Evolutionary conservation across 2,797 vertebrate species (phyloP), one percentile per base, ranked within the genome.

Genomic region (Ceryle rudis): DNA sequence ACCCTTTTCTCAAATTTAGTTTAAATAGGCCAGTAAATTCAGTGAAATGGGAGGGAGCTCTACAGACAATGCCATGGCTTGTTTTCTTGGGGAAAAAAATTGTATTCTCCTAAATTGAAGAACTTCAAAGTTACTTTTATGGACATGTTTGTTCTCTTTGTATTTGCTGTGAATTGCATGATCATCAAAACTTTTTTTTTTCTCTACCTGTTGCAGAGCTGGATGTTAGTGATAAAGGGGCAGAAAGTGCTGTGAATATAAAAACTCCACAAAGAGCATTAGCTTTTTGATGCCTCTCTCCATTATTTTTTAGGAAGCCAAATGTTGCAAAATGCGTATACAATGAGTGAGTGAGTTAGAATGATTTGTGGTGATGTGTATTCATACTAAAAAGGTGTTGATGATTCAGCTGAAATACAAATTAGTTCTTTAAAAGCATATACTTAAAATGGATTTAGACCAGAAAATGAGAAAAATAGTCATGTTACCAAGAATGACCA

Each of bases 401-500:
- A 42, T 78, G 41, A 57, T 64, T 81, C 82, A 94, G 92, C 44
- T 74, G 31, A 90, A 75, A 42, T 75, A 84, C 1, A 0, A 89
- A 58, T 89, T 58, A 58, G 5, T 81, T 93, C 61, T 82, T 41
- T 94, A 91, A 39, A 96, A 70, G n/a, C 44, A 49, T 8, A 19
- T 41, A n/a, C 37, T 95, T 96, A 47, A 71, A 94, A 54, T 93
- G 79, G 31, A 49, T 81, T 91, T 93, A 60, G 39, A 75, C 19
- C 16, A 95, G 70, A 86, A 90, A 86, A 85, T 39, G 7, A 61
- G 14, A 21, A 60, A 64, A 91, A 33, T 17, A 77, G 62, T 89
- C 81, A 5, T 29, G 20, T 93, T 95, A 64, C 81, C 33, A 60
- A 60, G 72, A 96, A 21, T 95, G 97, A 96, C 92, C 87, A 87